Evolutionary conservation across 2,797 vertebrate species (phyloP), one percentile per base, ranked within the genome.

Genomic region (Coranthus polyacanthus): DNA sequence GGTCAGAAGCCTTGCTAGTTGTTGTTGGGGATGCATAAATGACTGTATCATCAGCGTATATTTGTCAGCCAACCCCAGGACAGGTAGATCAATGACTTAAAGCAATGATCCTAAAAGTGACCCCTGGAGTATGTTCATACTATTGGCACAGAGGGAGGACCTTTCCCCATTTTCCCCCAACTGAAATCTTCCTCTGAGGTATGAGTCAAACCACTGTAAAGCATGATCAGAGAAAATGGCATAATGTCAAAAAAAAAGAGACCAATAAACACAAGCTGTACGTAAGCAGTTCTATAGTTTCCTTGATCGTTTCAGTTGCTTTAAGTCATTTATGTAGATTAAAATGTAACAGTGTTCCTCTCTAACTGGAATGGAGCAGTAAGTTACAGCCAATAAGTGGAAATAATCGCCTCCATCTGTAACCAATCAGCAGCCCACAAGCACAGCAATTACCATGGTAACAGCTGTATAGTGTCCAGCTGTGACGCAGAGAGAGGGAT

Each of bases 401-500:
- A 62, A 83, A 73, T 66, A 72, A 67, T 45, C 49, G 44, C 64
- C 36, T 55, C 51, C 78, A 83, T 78, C 68, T 85, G 82, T 47
- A 72, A 80, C 57, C 61, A 73, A 80, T 83, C 66, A 53, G 64
- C 41, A 64, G 55, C 71, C 37, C 64, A 72, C 66, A 89, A 81
- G 86, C 69, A 82, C 68, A 57, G 52, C 56, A 52, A 18, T 71
- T 57, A 47, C 78, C 72, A 83, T 66, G 64, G 84, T 32, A 76
- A 85, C 74, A 20, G 57, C 66, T 42, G 32, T 32, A 69, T 50
- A 69, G 42, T 42, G 34, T 63, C 78, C 81, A 76, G 59, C 68
- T 78, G 73, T 84, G 80, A 85, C 47, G 7, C 52, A 62, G 18
- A 70, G 51, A 42, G 41, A n/a, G n/a, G 24, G 53, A 57, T 16